Evolutionary conservation across 2,797 vertebrate genomes (phyloP).

Genomic region (Arrhamphus sclerolepis): DNA sequence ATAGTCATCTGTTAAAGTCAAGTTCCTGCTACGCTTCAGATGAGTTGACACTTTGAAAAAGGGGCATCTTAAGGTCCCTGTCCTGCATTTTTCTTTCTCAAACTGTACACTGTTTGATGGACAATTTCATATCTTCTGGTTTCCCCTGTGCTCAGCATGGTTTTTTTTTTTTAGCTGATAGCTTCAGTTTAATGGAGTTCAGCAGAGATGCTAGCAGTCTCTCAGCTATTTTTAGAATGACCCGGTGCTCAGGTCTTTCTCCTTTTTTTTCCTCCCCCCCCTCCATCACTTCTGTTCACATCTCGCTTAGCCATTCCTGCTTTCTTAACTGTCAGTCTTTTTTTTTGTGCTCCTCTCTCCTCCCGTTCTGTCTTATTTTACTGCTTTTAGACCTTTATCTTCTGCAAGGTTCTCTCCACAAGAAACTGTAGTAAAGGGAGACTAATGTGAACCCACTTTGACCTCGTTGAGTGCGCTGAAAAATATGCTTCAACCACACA

Average conservation of each 20-base stretch:
- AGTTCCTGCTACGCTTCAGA: conserved; percentile 42
- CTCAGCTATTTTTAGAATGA: conserved; percentile 66
- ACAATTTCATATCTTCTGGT: conserved; percentile 61
- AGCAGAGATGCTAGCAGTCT: conserved; percentile 37
- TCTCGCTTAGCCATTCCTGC: background rate
- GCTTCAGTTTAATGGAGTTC: conserved; percentile 67
- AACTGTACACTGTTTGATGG: conserved; percentile 54
- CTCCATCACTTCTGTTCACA: conserved; percentile 18
- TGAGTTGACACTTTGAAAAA: conserved; percentile 56
- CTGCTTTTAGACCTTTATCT: background rate
- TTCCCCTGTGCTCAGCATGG: conserved; percentile 62
- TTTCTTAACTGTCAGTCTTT: background rate
- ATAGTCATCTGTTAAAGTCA: conserved; percentile 51
- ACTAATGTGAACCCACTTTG: conserved; percentile 55
- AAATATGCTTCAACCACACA: conserved; percentile 42
- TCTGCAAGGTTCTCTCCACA: conserved; percentile 1
- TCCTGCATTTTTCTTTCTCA: conserved; percentile 26
- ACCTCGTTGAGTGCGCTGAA: conserved; percentile 42
- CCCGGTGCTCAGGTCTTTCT: conserved; percentile 33
- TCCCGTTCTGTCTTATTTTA: background rate
- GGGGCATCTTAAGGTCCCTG: conserved; percentile 46
- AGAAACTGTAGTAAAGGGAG: conserved; percentile 34
- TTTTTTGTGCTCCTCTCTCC: background rate
- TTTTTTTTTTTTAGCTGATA: conserved; percentile 59
- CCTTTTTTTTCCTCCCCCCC: conserved; percentile 22